phyloP scores from a whole-genome alignment of 1,140 invertebrate species.

The Diachasma alloeum region DNA sequence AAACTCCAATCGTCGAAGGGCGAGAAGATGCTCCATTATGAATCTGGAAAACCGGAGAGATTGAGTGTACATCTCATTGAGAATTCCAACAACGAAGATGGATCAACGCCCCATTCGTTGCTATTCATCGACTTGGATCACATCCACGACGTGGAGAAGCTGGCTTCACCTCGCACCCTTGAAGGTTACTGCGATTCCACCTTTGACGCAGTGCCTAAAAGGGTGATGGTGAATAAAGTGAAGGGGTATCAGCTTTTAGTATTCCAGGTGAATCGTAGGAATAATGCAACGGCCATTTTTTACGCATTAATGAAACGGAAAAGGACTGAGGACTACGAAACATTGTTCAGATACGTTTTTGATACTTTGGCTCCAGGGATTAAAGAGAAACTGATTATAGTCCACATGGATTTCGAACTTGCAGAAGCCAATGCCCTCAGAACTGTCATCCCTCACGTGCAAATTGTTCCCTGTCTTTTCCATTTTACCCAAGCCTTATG shows the following conservation, averaged over 20 bases:
- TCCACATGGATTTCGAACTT: not conserved
- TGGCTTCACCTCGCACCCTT: no score
- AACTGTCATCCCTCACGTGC: not conserved
- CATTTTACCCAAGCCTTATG: not conserved
- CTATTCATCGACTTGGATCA: no score
- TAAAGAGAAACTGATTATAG: not conserved
- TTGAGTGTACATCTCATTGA: no score
- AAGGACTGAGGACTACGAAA: not conserved
- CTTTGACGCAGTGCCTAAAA: not conserved
- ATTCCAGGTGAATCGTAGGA: not conserved
- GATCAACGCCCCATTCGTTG: no score
- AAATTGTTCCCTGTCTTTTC: not conserved
- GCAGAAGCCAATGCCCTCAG: not conserved
- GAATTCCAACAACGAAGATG: no score
- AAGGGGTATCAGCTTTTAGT: not conserved
- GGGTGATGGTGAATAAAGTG: not conserved
- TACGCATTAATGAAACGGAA: not conserved
- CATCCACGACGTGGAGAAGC: no score
- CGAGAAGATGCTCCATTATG: no score
- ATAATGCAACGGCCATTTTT: not conserved
- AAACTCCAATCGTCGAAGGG: no score
- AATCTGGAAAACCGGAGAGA: no score
- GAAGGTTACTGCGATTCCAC: not conserved
- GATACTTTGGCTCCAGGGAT: not conserved
- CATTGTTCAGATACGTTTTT: not conserved